Evolutionary conservation across 2,888 invertebrate genomes (phyloP).

Genomic region (Tipula confusa): DNA sequence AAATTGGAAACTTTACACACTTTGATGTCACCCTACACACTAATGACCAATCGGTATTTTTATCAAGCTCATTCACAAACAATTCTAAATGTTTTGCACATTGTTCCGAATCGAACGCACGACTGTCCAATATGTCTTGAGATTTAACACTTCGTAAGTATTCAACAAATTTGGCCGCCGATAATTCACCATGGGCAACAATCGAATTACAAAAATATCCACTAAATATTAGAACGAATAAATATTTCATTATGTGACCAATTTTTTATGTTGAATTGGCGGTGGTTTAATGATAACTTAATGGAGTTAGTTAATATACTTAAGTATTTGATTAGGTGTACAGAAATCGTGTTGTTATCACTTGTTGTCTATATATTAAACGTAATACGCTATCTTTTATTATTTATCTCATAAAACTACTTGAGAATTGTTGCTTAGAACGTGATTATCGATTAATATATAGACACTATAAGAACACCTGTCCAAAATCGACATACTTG

Average conservation of each 20-base stretch:
- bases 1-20: no score
- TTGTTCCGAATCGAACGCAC: not conserved
- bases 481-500: no score
- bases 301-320: not conserved
- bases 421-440: no score
- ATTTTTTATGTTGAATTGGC: not conserved
- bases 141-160: not conserved
- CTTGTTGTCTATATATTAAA: no score
- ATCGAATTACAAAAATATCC: not conserved
- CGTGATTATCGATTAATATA: no score
- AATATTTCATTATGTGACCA: not conserved
- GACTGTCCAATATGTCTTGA: not conserved
- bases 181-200: not conserved
- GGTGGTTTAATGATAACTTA: not conserved
- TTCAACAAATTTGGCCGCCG: not conserved
- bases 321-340: not conserved
- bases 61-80: not conserved
- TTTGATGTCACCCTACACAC: not conserved
- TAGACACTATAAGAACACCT: no score
- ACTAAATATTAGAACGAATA: not conserved
- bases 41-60: not conserved
- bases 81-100: not conserved
- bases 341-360: no score
- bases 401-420: no score
- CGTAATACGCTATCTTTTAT: no score